phyloP scores from a whole-genome alignment of 2,797 vertebrate species.

The Chrosomus eos region DNA sequence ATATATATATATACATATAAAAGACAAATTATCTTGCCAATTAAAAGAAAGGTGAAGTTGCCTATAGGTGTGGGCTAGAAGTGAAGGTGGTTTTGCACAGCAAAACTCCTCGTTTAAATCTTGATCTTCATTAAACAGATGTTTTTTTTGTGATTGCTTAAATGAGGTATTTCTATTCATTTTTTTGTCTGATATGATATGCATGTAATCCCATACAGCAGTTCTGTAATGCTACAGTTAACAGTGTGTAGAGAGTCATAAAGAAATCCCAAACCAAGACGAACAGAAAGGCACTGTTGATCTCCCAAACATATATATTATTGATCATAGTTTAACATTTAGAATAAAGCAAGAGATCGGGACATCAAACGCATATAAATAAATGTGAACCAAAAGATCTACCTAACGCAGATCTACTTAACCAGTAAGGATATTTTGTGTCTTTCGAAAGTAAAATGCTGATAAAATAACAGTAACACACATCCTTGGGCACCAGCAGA shows the following conservation, averaged over 20 bases:
- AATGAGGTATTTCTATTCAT: constrained; percentile 59
- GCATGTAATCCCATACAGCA: constrained; percentile 60
- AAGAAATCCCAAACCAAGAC: constrained; percentile 38
- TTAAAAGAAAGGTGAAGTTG: not conserved
- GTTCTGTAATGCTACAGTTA: constrained; percentile 61
- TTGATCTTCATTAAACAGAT: not conserved
- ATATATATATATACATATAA: too few species aligned
- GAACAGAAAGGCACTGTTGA: constrained; percentile 15
- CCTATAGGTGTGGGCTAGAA: constrained; percentile 18
- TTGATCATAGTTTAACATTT: constrained; percentile 40
- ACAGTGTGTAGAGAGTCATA: constrained; percentile 52
- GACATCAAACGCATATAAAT: constrained; percentile 13
- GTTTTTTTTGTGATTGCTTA: constrained; percentile 28
- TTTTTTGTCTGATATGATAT: constrained; percentile 51
- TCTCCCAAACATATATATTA: constrained; percentile 41
- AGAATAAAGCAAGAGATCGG: constrained; percentile 41
- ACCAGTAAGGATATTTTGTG: constrained; percentile 21
- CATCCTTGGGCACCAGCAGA: constrained; percentile 48
- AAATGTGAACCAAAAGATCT: not conserved
- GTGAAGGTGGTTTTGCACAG: constrained; percentile 58
- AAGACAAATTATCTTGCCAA: constrained; percentile 4
- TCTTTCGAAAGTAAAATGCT: constrained; percentile 40
- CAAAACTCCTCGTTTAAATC: constrained; percentile 52
- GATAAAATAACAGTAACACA: constrained; percentile 49
- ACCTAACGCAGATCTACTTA: constrained; percentile 27